Evolutionary conservation across 2,797 vertebrate genomes (phyloP).

Genomic region (Kryptopterus vitreolus): DNA sequence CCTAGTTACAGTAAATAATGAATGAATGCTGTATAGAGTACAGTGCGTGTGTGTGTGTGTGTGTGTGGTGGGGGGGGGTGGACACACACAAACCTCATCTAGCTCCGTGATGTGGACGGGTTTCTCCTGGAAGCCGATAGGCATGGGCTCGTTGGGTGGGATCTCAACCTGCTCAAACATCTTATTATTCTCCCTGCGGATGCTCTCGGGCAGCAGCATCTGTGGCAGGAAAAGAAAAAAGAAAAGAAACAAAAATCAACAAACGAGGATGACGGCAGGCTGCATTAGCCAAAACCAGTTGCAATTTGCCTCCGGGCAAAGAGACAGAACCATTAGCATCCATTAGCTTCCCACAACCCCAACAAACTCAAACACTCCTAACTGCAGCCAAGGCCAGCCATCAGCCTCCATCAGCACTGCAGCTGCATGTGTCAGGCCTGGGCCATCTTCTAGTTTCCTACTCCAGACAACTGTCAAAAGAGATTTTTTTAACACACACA

Average conservation of each 20-base stretch:
- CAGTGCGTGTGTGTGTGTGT: too few relatives aligned
- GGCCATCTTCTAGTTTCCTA: background rate
- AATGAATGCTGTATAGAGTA: too few relatives aligned
- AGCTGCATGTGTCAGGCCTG: constrained; percentile 6
- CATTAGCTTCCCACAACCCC: constrained; percentile 39
- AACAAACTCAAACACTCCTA: constrained; percentile 19
- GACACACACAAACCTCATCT: constrained; percentile 83
- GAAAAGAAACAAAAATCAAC: constrained; percentile 32
- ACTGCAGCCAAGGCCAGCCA: constrained; percentile 14
- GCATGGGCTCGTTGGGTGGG: constrained; percentile 88
- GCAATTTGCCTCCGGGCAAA: constrained; percentile 38
- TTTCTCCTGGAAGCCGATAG: constrained; percentile 89
- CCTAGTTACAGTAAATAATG: background rate
- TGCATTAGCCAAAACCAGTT: constrained; percentile 39
- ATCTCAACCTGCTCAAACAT: constrained; percentile 95
- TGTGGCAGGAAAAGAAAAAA: constrained; percentile 65
- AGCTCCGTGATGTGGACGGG: constrained; percentile 88
- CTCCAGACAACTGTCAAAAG: background rate
- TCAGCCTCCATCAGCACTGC: constrained; percentile 20
- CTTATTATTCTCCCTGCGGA: constrained; percentile 89
- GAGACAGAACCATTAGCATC: constrained; percentile 40
- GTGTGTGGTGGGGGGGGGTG: too few relatives aligned
- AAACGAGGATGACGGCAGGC: constrained; percentile 22
- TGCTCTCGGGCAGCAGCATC: constrained; percentile 92
- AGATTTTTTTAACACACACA: background rate